phyloP scores from a whole-genome alignment of 1,140 invertebrate species.

The Aplysia californica region DNA sequence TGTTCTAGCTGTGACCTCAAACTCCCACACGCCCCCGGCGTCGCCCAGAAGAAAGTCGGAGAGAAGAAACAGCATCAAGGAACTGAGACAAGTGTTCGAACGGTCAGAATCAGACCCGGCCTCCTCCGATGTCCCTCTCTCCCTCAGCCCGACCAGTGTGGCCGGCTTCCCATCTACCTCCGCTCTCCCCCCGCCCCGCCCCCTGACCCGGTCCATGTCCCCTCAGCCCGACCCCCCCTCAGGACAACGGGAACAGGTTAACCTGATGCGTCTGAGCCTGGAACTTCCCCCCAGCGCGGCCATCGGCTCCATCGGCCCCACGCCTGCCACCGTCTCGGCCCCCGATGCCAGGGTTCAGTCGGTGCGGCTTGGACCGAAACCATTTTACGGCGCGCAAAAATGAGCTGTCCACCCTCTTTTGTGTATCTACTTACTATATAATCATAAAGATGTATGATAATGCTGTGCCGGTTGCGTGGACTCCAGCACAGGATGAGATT shows the following conservation, averaged over 20 bases:
- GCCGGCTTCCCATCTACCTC: slow-evolving; percentile 7
- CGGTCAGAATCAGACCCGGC: slow-evolving; percentile 19
- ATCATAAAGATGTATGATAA: neutral
- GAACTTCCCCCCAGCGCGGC: slow-evolving; percentile 40
- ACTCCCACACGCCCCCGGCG: neutral
- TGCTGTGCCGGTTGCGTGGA: neutral
- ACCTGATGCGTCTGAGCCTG: slow-evolving; percentile 44
- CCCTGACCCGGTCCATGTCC: slow-evolving; percentile 20
- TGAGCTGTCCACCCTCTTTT: neutral
- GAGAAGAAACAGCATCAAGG: slow-evolving; percentile 60
- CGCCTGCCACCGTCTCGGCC: slow-evolving; percentile 22
- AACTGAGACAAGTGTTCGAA: slow-evolving; percentile 53
- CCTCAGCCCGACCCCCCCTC: slow-evolving; percentile 17
- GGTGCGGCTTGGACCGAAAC: slow-evolving; percentile 59
- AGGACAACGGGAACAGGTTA: slow-evolving; percentile 22
- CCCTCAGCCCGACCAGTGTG: neutral
- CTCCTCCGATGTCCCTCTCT: neutral
- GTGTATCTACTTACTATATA: neutral
- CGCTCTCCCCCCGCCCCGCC: slow-evolving; percentile 33
- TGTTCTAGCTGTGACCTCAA: slow-evolving; percentile 19
- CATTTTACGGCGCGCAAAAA: slow-evolving; percentile 47
- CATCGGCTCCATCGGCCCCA: neutral
- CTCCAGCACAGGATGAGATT: neutral
- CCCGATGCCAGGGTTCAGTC: slow-evolving; percentile 37
- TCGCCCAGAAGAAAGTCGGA: slow-evolving; percentile 32